These are phyloP conservation scores for Patella caerulea DNA, from an alignment of 2,888 invertebrate species.

Conservation along the genomic window DNA sequence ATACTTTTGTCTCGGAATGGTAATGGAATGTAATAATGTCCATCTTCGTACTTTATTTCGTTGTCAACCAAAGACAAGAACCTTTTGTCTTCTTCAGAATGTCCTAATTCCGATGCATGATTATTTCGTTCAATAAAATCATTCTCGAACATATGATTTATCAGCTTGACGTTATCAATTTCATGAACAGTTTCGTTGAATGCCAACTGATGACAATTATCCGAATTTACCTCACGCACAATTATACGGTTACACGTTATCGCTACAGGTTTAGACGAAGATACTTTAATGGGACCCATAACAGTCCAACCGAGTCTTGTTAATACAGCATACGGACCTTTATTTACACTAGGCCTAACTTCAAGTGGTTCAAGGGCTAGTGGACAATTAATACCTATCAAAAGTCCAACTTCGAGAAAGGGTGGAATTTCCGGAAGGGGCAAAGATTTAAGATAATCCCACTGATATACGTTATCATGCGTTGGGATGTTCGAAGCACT, in stretches of 20 bases:
- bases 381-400: background rate
- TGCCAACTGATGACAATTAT: background rate
- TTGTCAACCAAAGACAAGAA: conserved; percentile 20
- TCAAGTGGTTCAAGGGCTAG: background rate
- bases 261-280: background rate
- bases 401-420: background rate
- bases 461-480: background rate
- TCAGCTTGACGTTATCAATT: background rate
- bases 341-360: background rate
- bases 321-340: conserved; percentile 10
- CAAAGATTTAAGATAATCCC: background rate
- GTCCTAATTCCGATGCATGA: background rate
- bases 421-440: background rate
- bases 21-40: conserved; percentile 18
- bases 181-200: background rate
- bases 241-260: conserved; percentile 3
- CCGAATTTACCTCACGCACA: background rate
- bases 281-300: background rate
- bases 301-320: background rate
- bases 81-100: conserved; percentile 18
- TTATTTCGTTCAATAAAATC: background rate
- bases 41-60: conserved; percentile 3
- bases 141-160: background rate
- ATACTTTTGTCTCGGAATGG: conserved; percentile 16
- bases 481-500: background rate